phyloP scores from a whole-genome alignment of 2,113 vertebrate species.

The Phrynosoma blainvillii region DNA sequence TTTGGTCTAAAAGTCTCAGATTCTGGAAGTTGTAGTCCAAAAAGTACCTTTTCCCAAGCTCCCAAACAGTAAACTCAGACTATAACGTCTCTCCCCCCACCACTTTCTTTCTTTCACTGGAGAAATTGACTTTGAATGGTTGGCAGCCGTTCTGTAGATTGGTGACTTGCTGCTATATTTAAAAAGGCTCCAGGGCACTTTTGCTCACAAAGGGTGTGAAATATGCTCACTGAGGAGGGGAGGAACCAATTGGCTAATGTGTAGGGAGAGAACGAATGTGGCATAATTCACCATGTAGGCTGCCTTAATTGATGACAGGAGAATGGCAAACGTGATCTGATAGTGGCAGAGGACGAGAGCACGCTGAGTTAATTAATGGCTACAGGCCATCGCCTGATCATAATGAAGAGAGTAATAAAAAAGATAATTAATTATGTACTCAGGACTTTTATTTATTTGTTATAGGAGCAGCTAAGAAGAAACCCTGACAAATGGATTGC shows the following conservation, averaged over 20 bases:
- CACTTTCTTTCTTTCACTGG: slow-evolving; percentile 34
- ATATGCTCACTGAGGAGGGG: slow-evolving; percentile 65
- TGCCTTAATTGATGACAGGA: slow-evolving; percentile 49
- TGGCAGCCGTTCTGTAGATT: slow-evolving; percentile 24
- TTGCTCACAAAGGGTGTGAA: slow-evolving; percentile 60
- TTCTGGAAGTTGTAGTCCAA: not conserved
- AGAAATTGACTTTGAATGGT: slow-evolving; percentile 54
- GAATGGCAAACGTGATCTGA: slow-evolving; percentile 55
- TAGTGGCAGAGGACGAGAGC: slow-evolving; percentile 54
- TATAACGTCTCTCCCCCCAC: slow-evolving; percentile 5
- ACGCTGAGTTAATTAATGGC: slow-evolving; percentile 54
- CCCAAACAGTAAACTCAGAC: slow-evolving; percentile 45
- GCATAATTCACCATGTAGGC: slow-evolving; percentile 54
- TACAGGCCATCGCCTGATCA: slow-evolving; percentile 57
- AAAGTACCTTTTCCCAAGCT: not conserved
- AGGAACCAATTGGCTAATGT: slow-evolving; percentile 45
- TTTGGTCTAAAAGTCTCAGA: not conserved
- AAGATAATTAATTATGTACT: slow-evolving; percentile 52
- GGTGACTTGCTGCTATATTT: slow-evolving; percentile 48
- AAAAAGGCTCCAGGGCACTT: slow-evolving; percentile 55
- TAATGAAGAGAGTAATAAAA: slow-evolving; percentile 60
- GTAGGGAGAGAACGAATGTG: slow-evolving; percentile 41
- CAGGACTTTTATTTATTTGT: slow-evolving; percentile 54
- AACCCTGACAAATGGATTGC: slow-evolving; percentile 3
- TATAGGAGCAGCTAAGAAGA: slow-evolving; percentile 52